Conservation (phyloP, 2,797 vertebrate species). For the Oryzias dopingdopingensis region DNA sequence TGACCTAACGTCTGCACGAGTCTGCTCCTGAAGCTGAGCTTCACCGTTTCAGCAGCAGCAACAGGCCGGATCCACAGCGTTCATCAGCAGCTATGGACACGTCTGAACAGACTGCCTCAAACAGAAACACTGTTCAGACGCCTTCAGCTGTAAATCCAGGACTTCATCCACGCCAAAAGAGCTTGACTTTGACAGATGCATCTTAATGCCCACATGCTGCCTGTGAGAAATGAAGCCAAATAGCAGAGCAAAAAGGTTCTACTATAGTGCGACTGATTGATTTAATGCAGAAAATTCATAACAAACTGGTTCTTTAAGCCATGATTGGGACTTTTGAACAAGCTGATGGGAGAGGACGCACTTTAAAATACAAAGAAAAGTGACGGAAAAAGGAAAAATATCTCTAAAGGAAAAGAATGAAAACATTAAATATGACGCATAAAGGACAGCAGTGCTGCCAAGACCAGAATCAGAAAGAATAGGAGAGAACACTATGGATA, state of each 20-base stretch:
- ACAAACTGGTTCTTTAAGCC: too few relatives aligned
- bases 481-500: not conserved
- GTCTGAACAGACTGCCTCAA: constrained; percentile 2
- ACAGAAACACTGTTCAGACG: not conserved
- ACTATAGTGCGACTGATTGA: too few relatives aligned
- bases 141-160: not conserved
- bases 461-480: not conserved
- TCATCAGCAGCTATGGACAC: not conserved
- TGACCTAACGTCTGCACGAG: too few relatives aligned
- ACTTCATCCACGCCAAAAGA: not conserved
- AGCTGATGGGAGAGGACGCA: not conserved
- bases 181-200: not conserved
- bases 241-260: too few relatives aligned
- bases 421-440: not conserved
- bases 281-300: too few relatives aligned
- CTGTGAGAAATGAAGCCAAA: not conserved
- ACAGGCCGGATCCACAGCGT: not conserved
- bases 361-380: not conserved
- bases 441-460: too few relatives aligned
- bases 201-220: not conserved
- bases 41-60: not conserved
- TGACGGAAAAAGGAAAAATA: not conserved
- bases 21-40: not conserved
- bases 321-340: not conserved
- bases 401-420: too few relatives aligned